Percentiles rank a stretch among this genome's conserved stretches.
These are phyloP conservation scores for Eidolon helvum DNA, from an alignment of 2,113 vertebrate species.

Conservation along the genomic window DNA sequence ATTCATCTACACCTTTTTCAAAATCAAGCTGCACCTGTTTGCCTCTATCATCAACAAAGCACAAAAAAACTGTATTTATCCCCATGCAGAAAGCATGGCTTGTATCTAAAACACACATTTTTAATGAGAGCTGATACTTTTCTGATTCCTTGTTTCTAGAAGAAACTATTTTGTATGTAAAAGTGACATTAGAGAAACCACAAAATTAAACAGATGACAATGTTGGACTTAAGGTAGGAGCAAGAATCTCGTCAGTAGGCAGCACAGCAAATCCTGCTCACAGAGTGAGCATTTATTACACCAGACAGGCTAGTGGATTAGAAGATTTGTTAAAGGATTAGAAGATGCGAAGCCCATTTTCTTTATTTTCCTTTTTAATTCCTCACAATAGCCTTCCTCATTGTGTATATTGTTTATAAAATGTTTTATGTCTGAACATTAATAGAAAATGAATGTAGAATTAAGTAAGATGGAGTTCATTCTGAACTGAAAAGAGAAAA, in stretches of 20 bases:
- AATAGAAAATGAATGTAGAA: background rate
- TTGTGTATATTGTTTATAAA: constrained; percentile 9
- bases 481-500: background rate
- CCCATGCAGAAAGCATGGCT: background rate
- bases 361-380: background rate
- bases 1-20: background rate
- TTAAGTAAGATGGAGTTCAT: background rate
- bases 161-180: background rate
- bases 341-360: background rate
- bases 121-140: background rate
- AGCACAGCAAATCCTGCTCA: background rate
- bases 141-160: background rate
- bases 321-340: constrained; percentile 53
- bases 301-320: background rate
- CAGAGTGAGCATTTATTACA: background rate
- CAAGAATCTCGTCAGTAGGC: background rate
- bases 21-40: background rate
- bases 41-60: background rate
- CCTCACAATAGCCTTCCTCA: background rate
- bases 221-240: background rate
- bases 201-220: background rate
- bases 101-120: background rate
- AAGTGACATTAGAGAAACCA: background rate
- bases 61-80: background rate
- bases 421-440: background rate